phyloP scores from a whole-genome alignment of 1,140 invertebrate genomes.

The Leptopilina clavipes region DNA sequence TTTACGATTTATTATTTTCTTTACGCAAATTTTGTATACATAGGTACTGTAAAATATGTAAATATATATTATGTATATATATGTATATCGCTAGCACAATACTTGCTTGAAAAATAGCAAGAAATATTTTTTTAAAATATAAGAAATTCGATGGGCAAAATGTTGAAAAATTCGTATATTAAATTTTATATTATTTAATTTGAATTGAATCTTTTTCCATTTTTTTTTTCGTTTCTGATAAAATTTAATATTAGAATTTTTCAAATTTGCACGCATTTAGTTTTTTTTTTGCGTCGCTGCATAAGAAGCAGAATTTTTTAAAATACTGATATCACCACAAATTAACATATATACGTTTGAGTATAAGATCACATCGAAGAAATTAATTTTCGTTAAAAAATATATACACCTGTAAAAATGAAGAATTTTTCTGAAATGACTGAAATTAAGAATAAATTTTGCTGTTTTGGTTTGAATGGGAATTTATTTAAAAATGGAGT shows the following conservation, averaged over 20 bases:
- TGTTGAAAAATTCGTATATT: neutral
- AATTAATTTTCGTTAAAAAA: neutral
- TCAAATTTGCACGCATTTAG: neutral
- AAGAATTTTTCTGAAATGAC: too few species aligned
- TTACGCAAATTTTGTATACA: conserved; percentile 13
- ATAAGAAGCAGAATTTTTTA: neutral
- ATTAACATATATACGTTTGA: neutral
- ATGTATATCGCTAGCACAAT: conserved; percentile 12
- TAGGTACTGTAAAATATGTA: conserved; percentile 23
- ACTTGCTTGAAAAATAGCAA: neutral
- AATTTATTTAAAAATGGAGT: too few species aligned
- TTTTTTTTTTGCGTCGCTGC: neutral
- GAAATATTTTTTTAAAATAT: neutral
- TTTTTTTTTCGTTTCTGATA: neutral
- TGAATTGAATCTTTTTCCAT: neutral
- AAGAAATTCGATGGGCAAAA: conserved; percentile 1
- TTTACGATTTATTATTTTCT: conserved; percentile 3
- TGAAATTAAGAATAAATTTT: too few species aligned
- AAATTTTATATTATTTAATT: neutral
- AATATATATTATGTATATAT: neutral
- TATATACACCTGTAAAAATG: neutral
- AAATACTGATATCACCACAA: conserved; percentile 4
- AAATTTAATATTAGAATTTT: neutral
- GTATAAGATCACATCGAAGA: neutral
- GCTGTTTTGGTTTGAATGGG: too few species aligned